phyloP scores from a whole-genome alignment of 2,888 invertebrate genomes.

The Drosophila vallismaia region DNA sequence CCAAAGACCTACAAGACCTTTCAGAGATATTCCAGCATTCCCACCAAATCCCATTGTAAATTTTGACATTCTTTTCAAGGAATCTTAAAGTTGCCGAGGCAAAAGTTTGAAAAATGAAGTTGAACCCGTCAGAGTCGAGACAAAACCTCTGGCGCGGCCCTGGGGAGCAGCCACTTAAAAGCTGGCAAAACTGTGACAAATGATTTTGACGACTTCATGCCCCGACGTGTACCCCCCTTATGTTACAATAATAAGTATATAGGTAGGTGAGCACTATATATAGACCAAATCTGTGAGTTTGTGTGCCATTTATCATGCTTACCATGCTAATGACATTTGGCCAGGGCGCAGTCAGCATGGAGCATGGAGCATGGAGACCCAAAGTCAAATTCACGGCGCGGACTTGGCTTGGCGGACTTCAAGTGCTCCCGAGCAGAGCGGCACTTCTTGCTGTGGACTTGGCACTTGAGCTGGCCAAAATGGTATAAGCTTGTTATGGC shows the following conservation, averaged over 20 bases:
- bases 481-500: constrained; percentile 40
- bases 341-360: constrained; percentile 35
- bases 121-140: constrained; percentile 33
- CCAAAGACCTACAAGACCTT: background rate
- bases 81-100: constrained; percentile 27
- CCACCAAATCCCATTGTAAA: background rate
- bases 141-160: constrained; percentile 32
- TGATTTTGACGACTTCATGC: constrained; percentile 73
- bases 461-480: constrained; percentile 47
- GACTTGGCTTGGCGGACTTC: constrained; percentile 34
- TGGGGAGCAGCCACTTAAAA: constrained; percentile 30
- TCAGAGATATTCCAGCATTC: background rate
- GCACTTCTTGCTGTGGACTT: constrained; percentile 32
- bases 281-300: constrained; percentile 50
- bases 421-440: constrained; percentile 53
- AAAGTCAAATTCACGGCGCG: constrained; percentile 44
- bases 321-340: constrained; percentile 75
- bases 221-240: constrained; percentile 34
- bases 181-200: constrained; percentile 73
- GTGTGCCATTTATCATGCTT: constrained; percentile 76
- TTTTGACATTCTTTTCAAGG: constrained; percentile 15
- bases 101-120: constrained; percentile 42
- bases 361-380: background rate
- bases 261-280: constrained; percentile 14
- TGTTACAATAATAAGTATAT: constrained; percentile 3